These are phyloP conservation scores for Mercenaria mercenaria DNA, from an alignment of 1,140 invertebrate genomes.

Conservation along the genomic window DNA sequence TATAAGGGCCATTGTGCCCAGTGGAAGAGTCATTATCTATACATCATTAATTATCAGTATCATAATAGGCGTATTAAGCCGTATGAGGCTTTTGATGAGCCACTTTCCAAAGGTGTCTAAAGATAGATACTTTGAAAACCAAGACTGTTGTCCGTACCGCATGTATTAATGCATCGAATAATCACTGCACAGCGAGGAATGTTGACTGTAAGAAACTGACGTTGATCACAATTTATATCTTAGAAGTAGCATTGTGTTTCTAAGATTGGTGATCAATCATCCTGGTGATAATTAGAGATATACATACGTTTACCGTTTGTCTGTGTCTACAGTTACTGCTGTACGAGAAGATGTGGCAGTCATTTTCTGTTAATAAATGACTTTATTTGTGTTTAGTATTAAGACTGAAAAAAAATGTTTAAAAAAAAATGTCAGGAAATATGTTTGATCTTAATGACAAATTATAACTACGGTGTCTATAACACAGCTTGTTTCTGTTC, in stretches of 20 bases:
- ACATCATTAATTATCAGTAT: background rate
- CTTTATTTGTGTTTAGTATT: no score
- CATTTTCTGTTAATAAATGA: no score
- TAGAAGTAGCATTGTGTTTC: background rate
- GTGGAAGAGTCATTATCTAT: background rate
- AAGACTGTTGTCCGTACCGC: background rate
- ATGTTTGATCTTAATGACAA: no score
- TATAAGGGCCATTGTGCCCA: slow-evolving; percentile 27
- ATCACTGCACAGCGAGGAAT: no score
- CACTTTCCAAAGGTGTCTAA: background rate
- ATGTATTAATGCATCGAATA: background rate
- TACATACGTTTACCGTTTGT: background rate
- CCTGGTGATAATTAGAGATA: background rate
- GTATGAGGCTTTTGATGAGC: background rate
- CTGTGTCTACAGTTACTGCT: no score
- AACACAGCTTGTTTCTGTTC: no score
- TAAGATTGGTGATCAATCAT: background rate
- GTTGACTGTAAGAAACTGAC: background rate
- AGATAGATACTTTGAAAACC: background rate
- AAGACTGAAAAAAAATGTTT: no score
- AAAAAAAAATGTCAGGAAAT: no score
- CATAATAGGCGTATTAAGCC: background rate
- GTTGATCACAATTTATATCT: background rate
- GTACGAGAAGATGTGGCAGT: no score
- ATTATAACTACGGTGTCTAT: no score